Evolutionary conservation across 2,797 vertebrate species (phyloP), one percentile per base, ranked within the genome.

Genomic region (Enteromius radiatus): DNA sequence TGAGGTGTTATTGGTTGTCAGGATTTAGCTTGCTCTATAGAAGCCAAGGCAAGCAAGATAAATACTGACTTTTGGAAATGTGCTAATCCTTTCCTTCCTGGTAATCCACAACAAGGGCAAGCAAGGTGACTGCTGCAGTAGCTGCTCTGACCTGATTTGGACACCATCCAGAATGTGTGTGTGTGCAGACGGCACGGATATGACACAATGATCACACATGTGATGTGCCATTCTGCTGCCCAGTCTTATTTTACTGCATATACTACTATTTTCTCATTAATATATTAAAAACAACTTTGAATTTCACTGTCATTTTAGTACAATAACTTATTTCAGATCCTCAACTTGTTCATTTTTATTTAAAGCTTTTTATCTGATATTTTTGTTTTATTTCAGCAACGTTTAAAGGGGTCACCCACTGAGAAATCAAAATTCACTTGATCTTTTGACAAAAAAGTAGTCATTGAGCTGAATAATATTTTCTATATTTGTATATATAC

Each of bases 41-140:
- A 91, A 91, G 87, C 73, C 87, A 84, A 86, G 87, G 88, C 86
- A 81, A 87, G 89, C 89, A 84, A 85, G 90, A 88, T 86, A 88
- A 90, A 91, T 91, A 91, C 76, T 87, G 89, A 91, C 90, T 91
- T 92, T 86, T 88, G 87, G 86, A 92, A 89, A 90, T 85, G 65
- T 91, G 89, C 84, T 93, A 93, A 93, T 95, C 93, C 90, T 87
- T 87, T 87, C 38, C 82, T 88, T 89, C 79, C 15, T 91, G 92
- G 90, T 92, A 95, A 94, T 95, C 90, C 85, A 88, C 88, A 86
- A 84, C 87, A 91, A 93, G 92, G 92, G 87, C 89, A 91, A 90
- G 87, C 92, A 94, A 93, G 91, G 91, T 91, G 91, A 92, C 88
- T 82, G 61, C 88, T 91, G 82, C 78, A 86, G 88, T 78, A 85